Percentiles rank a stretch among this genome's conserved stretches.
Evolutionary conservation across 2,797 vertebrate species (phyloP).

Genomic region (Cryptoprocta ferox): DNA sequence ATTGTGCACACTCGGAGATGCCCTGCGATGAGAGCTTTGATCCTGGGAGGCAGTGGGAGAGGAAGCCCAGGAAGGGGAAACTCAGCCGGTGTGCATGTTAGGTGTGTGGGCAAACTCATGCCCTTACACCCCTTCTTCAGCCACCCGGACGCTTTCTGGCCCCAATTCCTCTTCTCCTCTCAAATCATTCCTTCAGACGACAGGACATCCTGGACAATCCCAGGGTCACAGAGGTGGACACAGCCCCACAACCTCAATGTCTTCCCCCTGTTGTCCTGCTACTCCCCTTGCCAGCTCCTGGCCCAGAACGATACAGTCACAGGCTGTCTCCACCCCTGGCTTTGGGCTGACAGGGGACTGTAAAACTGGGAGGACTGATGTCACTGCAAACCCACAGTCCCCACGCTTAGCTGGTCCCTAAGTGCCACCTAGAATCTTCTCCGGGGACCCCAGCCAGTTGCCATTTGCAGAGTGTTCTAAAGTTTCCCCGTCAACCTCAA

Average conservation of each 20-base stretch:
- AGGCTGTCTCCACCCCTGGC: neutral
- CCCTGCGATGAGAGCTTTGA: neutral
- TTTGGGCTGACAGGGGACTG: neutral
- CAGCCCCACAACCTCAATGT: neutral
- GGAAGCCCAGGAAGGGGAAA: neutral
- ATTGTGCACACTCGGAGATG: fast-evolving
- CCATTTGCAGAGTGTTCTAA: neutral
- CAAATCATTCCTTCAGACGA: neutral
- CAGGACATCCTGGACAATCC: no score
- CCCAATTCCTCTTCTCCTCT: neutral
- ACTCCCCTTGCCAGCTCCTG: no score
- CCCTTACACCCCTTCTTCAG: neutral
- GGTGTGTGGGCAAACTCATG: neutral
- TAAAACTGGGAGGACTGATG: neutral
- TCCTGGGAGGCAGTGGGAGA: neutral
- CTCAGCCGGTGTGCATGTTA: neutral
- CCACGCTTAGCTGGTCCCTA: neutral
- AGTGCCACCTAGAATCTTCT: neutral
- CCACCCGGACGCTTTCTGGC: neutral
- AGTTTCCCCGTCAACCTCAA: neutral
- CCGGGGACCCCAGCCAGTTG: neutral
- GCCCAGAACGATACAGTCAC: neutral
- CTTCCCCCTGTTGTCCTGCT: neutral
- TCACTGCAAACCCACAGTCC: neutral
- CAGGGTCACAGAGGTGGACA: neutral